Evolutionary conservation across 2,888 invertebrate species (phyloP), one percentile per base, ranked within the genome.

Genomic region (Harpalus rufipes): DNA sequence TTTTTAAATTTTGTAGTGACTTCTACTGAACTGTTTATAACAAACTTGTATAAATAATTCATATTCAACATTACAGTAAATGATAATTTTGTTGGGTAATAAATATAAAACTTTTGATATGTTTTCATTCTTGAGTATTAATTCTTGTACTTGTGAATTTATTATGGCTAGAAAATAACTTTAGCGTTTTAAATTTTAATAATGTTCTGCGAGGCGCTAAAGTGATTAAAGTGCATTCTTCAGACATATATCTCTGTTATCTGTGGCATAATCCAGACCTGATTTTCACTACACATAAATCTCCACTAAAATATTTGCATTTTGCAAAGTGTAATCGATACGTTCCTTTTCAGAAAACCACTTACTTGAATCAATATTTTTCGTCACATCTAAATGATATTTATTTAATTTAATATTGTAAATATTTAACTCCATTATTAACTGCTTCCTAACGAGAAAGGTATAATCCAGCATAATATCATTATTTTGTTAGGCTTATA

Each of bases 31-130:
- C 32, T 32, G 32, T 32, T 4, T 32, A 32, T 32, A 32, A 32
- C 32, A 32, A 6, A 32, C 32, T 32, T 32, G 5, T 32, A 32
- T 32, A 32, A 32, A 32, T 32, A 32, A 32, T 32, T 32, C 6
- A 32, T 32, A 32, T 5, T 32, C 32, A 32, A 32, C 32, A 4
- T 32, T 6, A 32, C 32, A 32, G 32, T 32, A 32, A 32, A 32
- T 32, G 32, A 32, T 51, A 51, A 51, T 12, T 51, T 51, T 51
- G 12, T 51, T 12, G 12, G 12, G 44, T 51, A 51, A 51, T 51
- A 51, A 51, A 51, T 51, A 51, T 51, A 51, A 51, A 51, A 51
- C 10, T 51, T 51, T 51, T 51, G 44, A 51, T 51, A 51, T 51
- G 32, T 32, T 32, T 32, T 6, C 12, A 12, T 51, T 51, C 44